Evolutionary conservation across 2,113 vertebrate genomes (phyloP).

Genomic region (Halcyon malimbica): DNA sequence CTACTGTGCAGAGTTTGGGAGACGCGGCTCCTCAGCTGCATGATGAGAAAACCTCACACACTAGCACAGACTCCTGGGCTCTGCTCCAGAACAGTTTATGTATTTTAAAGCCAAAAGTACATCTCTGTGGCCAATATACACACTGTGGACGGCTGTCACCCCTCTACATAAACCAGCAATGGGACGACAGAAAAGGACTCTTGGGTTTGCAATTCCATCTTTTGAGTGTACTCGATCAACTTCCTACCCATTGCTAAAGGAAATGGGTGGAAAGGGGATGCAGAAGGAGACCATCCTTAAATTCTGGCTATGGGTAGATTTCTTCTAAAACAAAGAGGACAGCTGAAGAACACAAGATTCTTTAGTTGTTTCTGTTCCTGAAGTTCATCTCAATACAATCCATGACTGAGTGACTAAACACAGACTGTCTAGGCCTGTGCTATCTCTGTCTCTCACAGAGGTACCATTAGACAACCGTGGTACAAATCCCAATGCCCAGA

Average conservation of each 20-base stretch:
- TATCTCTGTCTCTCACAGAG: background rate
- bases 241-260: background rate
- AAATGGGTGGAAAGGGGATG: background rate
- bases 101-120: background rate
- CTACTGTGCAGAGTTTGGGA: background rate
- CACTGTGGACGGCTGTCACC: background rate
- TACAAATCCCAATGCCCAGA: background rate
- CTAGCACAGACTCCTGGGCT: background rate
- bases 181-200: background rate
- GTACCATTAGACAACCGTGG: background rate
- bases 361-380: background rate
- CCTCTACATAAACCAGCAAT: background rate
- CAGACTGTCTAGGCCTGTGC: background rate
- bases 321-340: background rate
- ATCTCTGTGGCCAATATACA: accelerated
- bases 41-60: accelerated
- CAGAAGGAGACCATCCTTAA: background rate
- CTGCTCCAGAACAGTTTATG: background rate
- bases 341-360: background rate
- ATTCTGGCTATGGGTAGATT: background rate
- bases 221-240: background rate
- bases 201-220: background rate
- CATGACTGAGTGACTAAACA: background rate
- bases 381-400: background rate
- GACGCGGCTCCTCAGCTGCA: background rate